A percentile compares a stretch with the other conserved stretches of the same genome.
These are phyloP conservation scores for Calosoma granatense DNA, from an alignment of 1,140 invertebrate species.

Conservation along the genomic window DNA sequence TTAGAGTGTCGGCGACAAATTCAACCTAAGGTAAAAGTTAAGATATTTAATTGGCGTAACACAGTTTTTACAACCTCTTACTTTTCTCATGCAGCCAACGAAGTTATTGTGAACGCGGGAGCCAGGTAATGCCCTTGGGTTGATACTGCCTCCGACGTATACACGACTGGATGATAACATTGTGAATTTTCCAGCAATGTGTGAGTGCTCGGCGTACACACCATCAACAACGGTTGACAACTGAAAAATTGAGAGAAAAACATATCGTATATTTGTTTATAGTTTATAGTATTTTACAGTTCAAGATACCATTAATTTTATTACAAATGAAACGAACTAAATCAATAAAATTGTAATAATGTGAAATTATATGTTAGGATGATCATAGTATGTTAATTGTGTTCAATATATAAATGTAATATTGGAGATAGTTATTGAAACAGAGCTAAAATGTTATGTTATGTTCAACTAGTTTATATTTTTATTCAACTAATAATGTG, in stretches of 20 bases:
- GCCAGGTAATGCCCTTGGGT: slow-evolving; percentile 66
- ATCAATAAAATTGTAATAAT: too few species aligned
- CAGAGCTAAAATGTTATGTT: too few species aligned
- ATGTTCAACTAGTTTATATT: too few species aligned
- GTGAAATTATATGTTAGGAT: too few species aligned
- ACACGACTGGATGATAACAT: slow-evolving; percentile 78
- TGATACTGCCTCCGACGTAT: slow-evolving; percentile 81
- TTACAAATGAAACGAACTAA: too few species aligned
- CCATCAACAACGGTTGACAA: slow-evolving; percentile 86
- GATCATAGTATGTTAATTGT: too few species aligned
- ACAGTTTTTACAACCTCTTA: slow-evolving; percentile 35
- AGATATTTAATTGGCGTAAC: background rate
- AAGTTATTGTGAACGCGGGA: slow-evolving; percentile 83
- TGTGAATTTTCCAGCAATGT: slow-evolving; percentile 84
- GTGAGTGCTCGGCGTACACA: slow-evolving; percentile 81
- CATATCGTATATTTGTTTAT: too few species aligned
- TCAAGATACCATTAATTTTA: too few species aligned
- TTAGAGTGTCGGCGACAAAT: slow-evolving; percentile 79
- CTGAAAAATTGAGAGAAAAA: slow-evolving; percentile 49
- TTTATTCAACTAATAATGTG: too few species aligned
- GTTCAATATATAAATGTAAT: too few species aligned
- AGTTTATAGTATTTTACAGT: too few species aligned
- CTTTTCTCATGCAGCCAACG: slow-evolving; percentile 90
- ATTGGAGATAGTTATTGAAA: too few species aligned
- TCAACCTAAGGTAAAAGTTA: slow-evolving; percentile 57